Evolutionary conservation across 2,797 vertebrate species (phyloP).

Genomic region (Lindbergichthys nudifrons): DNA sequence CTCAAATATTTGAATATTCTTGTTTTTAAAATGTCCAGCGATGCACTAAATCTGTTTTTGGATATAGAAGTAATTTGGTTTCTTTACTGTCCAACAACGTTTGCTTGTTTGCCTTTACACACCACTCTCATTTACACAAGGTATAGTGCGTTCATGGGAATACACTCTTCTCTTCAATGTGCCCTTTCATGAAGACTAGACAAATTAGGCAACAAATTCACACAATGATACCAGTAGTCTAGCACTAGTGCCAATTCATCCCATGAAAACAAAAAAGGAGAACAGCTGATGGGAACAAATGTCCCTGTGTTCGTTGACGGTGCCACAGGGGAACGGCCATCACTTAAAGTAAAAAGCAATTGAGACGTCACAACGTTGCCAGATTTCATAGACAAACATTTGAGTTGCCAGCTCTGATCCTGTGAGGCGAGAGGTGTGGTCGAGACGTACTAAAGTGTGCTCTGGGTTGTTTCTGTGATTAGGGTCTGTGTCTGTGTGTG

Average conservation of each 20-base stretch:
- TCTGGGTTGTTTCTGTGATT: slow-evolving; percentile 75
- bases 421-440: slow-evolving; percentile 72
- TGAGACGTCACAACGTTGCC: slow-evolving; percentile 60
- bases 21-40: not conserved
- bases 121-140: slow-evolving; percentile 41
- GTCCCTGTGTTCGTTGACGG: slow-evolving; percentile 56
- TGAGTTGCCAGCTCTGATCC: slow-evolving; percentile 68
- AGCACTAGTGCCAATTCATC: slow-evolving; percentile 63
- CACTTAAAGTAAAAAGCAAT: slow-evolving; percentile 56
- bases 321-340: slow-evolving; percentile 62
- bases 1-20: slow-evolving; percentile 1
- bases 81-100: not conserved
- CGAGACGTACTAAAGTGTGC: slow-evolving; percentile 66
- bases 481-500: slow-evolving; percentile 63
- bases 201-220: slow-evolving; percentile 73
- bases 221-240: slow-evolving; percentile 52
- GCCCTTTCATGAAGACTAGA: slow-evolving; percentile 71
- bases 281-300: slow-evolving; percentile 76
- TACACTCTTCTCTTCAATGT: slow-evolving; percentile 61
- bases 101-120: slow-evolving; percentile 28
- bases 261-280: slow-evolving; percentile 55
- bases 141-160: slow-evolving; percentile 56
- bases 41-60: not conserved
- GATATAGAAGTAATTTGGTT: not conserved
- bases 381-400: slow-evolving; percentile 67